Conservation (phyloP, 1,140 invertebrate species). For the Musca domestica region DNA sequence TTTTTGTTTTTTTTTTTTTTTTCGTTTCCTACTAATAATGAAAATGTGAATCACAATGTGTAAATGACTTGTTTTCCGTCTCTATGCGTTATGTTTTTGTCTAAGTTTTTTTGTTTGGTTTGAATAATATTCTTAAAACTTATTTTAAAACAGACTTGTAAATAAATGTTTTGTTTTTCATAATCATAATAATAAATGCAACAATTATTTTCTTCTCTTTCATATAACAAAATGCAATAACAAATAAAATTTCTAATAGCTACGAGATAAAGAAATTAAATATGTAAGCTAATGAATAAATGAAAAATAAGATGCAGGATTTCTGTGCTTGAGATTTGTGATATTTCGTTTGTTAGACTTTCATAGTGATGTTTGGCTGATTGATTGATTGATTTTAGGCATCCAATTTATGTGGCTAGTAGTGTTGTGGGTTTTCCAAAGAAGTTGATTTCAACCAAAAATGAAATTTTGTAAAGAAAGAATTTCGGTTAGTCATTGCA, state of each 20-base stretch:
- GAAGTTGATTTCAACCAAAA: background rate
- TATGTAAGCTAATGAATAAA: background rate
- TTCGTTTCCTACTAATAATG: background rate
- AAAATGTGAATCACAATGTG: constrained; percentile 20
- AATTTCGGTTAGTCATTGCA: background rate
- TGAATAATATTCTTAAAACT: no score
- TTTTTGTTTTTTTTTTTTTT: no score
- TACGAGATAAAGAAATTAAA: background rate
- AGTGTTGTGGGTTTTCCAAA: background rate
- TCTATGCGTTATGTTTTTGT: background rate
- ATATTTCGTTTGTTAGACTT: background rate
- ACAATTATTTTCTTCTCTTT: no score
- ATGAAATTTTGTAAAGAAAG: constrained; percentile 11
- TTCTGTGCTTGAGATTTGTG: background rate
- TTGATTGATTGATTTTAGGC: background rate
- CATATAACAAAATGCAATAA: no score
- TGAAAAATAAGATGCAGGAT: background rate
- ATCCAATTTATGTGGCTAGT: constrained; percentile 13
- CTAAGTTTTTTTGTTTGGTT: background rate
- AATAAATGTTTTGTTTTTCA: no score
- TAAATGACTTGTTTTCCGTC: constrained; percentile 7
- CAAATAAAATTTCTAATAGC: background rate
- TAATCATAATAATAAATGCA: no score
- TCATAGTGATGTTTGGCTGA: background rate
- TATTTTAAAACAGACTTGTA: no score